Conservation (phyloP, 2,797 vertebrate species). For the Hybognathus amarus region DNA sequence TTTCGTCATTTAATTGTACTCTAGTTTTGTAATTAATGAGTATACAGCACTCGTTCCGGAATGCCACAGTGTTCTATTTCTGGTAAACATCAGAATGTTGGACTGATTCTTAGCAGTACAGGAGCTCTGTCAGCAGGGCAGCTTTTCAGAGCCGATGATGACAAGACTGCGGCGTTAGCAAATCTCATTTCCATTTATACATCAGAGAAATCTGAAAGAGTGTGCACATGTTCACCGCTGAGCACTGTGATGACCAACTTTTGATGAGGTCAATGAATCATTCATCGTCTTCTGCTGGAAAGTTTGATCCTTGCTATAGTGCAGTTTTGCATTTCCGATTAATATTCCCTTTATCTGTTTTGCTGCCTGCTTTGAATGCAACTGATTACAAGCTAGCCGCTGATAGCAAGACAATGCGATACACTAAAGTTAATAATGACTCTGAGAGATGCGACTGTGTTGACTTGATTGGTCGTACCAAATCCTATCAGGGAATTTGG, state of each 20-base stretch:
- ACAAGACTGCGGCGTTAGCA: background rate
- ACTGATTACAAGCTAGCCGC: slow-evolving; percentile 54
- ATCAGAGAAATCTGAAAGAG: slow-evolving; percentile 17
- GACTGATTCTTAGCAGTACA: background rate
- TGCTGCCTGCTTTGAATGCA: slow-evolving; percentile 53
- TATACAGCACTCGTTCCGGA: background rate
- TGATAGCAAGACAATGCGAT: slow-evolving; percentile 47
- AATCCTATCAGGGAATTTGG: background rate
- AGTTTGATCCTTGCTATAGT: slow-evolving; percentile 53
- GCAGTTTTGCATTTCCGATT: slow-evolving; percentile 59
- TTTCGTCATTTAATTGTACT: background rate
- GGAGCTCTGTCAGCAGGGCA: background rate
- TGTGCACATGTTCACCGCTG: slow-evolving; percentile 23
- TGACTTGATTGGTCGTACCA: background rate
- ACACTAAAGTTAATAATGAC: background rate
- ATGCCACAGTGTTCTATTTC: background rate
- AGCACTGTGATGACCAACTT: slow-evolving; percentile 22
- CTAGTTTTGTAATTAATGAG: background rate
- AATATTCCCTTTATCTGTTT: slow-evolving; percentile 53
- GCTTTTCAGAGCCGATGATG: background rate
- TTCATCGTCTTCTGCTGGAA: slow-evolving; percentile 65
- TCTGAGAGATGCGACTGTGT: background rate
- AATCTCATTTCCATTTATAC: slow-evolving; percentile 9
- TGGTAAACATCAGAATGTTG: background rate
- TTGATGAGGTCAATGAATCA: slow-evolving; percentile 66